Conservation (phyloP, 2,888 invertebrate genomes). For the Cepaea hortensis region DNA sequence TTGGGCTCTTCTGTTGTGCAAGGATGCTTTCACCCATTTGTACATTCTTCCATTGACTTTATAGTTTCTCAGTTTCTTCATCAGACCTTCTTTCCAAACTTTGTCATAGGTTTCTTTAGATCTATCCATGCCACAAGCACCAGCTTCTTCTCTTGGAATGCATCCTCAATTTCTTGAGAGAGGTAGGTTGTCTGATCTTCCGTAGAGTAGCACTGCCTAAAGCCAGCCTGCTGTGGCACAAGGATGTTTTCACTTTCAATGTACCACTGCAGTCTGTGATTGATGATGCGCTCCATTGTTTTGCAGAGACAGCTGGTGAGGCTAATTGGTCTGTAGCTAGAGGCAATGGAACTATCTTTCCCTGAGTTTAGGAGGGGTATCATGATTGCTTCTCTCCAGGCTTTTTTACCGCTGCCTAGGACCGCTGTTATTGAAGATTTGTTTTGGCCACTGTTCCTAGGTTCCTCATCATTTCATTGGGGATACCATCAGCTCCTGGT, state of each 20-base stretch:
- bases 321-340: constrained; percentile 25
- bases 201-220: background rate
- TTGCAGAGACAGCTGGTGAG: constrained; percentile 22
- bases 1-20: constrained; percentile 30
- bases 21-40: constrained; percentile 6
- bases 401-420: background rate
- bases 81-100: background rate
- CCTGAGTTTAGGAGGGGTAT: background rate
- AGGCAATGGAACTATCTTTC: background rate
- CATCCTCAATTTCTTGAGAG: background rate
- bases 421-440: background rate
- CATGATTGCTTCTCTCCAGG: constrained; percentile 28
- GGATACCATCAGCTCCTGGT: too few species aligned
- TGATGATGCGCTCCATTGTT: constrained; percentile 1
- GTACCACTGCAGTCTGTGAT: background rate
- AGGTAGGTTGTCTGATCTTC: background rate
- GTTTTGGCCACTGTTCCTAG: background rate
- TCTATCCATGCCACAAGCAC: constrained; percentile 1
- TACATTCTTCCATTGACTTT: constrained; percentile 1
- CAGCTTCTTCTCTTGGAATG: background rate
- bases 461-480: too few species aligned
- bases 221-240: background rate
- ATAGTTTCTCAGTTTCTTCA: background rate
- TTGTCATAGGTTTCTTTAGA: background rate
- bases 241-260: background rate